Conservation (phyloP, 2,797 vertebrate species). For the Salmo trutta region DNA sequence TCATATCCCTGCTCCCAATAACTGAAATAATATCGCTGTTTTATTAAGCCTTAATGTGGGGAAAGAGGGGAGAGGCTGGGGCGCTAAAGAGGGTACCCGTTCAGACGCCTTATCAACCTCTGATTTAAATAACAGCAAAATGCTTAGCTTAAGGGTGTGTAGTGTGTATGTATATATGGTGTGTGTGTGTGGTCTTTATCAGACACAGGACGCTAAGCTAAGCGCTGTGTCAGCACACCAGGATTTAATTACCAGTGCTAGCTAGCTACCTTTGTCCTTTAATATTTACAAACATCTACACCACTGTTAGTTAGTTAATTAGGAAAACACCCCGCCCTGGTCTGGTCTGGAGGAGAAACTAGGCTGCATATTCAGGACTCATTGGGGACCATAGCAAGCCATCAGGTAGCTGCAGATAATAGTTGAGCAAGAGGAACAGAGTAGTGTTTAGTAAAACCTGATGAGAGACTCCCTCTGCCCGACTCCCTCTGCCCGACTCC, state of each 20-base stretch:
- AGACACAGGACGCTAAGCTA: slow-evolving; percentile 62
- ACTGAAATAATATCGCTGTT: slow-evolving; percentile 81
- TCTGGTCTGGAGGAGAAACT: slow-evolving; percentile 35
- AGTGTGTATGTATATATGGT: slow-evolving; percentile 4
- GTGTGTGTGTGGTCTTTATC: slow-evolving; percentile 63
- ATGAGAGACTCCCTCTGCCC: slow-evolving; percentile 38
- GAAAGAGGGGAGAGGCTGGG: slow-evolving; percentile 53
- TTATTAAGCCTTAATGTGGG: slow-evolving; percentile 62
- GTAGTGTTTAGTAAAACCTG: slow-evolving; percentile 65
- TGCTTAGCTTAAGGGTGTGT: slow-evolving; percentile 73
- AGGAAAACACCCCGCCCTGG: slow-evolving; percentile 42
- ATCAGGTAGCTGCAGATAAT: not conserved
- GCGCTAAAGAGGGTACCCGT: slow-evolving; percentile 73
- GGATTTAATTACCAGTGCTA: slow-evolving; percentile 72
- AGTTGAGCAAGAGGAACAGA: not conserved
- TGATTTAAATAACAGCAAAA: slow-evolving; percentile 76
- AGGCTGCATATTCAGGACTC: slow-evolving; percentile 1
- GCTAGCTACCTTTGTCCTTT: slow-evolving; percentile 73
- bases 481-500: slow-evolving; percentile 41
- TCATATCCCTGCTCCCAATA: slow-evolving; percentile 75
- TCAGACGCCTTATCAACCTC: slow-evolving; percentile 70
- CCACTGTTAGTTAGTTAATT: slow-evolving; percentile 63
- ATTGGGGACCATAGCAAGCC: not conserved
- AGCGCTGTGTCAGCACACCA: slow-evolving; percentile 72
- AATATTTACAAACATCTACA: slow-evolving; percentile 76